Evolutionary conservation across 2,797 vertebrate species (phyloP), one percentile per base, ranked within the genome.

Genomic region (Sus cebifrons): DNA sequence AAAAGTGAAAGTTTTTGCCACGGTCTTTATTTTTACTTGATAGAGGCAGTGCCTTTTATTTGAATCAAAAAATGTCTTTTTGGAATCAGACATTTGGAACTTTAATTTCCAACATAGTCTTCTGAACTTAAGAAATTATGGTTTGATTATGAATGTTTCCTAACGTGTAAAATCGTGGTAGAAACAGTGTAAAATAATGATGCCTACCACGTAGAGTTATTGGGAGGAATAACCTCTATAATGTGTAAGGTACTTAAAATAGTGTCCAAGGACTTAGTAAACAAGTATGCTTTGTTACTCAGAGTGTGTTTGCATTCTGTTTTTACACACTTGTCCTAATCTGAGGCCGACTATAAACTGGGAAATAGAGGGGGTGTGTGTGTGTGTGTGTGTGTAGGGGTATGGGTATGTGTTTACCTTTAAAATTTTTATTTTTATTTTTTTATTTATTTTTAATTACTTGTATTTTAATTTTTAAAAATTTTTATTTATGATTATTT

Each of bases 301-400:
- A 75, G 40, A 29, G n/a, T 83, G n/a, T 83, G 70, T 94, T 93
- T 89, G 65, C 32, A 60, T 70, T 95, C 40, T 89, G 10, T 86
- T 77, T 44, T n/a, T 91, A 64, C 6, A 79, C n/a, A 27, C 8
- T 83, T 81, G 23, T 82, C 32, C 14, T 88, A 65, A 95, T 40
- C 17, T 86, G 74, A 87, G 23, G 49, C 54, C 44, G 54, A 74
- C 8, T 62, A 32, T 89, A 78, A 74, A 70, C 12, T 32, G 16
- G 73, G 79, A 74, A 74, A 23, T 67, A 77, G 86, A 84, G 16
- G 56, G 21, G 36, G 13, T 60, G 7, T 78, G 17, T 56, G 27
- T 40, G 20, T 70, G 18, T 87, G 29, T 77, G 7, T 89, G 29
- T 70, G 13, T 84, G 40, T 74, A 21, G 56, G 73, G 18, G 60